Evolutionary conservation across 2,797 vertebrate genomes (phyloP), one percentile per base, ranked within the genome.

Genomic region (Chiloscyllium punctatum): DNA sequence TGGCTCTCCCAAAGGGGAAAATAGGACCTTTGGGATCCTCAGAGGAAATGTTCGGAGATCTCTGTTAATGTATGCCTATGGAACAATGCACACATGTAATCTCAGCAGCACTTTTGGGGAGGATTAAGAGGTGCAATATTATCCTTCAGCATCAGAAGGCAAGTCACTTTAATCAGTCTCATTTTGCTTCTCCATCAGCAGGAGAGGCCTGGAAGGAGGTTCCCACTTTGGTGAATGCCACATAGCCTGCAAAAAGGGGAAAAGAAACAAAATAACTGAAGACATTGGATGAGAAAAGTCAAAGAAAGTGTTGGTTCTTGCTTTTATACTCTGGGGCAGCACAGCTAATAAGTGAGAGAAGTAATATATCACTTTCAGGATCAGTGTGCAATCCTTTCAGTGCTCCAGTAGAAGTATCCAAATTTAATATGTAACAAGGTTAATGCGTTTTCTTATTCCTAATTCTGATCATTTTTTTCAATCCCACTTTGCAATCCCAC

Each of bases 381-480:
- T 95, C 53, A 95, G 48, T n/a, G 94, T 53, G 94, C 74, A 95
- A 95, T 95, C 94, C 71, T 95, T 95, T 95, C 42, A 53, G 94
- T 71, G 30, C 69, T 53, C 25, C 37, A 95, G 94, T n/a, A 95
- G 69, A 72, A 13, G 25, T 27, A 33, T 74, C 69, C 51, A n/a
- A 48, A 95, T 77, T 53, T 95, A 95, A 77, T 95, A 95, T 95
- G 71, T 33, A 95, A 74, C 94, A 95, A 74, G 69, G 94, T 95
- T 95, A 95, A 95, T 95, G 77, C 74, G 94, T 95, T 95, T 95
- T 72, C 86, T 51, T 48, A 51, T 95, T 62, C 90, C 25, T 74
- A 71, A 77, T 95, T 66, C 94, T 95, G 94, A 21, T 51, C 94
- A 77, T 95, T 42, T 27, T 57, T 53, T 95, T 33, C 42, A 53